Base-by-base conservation (phyloP, 2,888 invertebrate genomes). In the Amphipyra berbera region DNA sequence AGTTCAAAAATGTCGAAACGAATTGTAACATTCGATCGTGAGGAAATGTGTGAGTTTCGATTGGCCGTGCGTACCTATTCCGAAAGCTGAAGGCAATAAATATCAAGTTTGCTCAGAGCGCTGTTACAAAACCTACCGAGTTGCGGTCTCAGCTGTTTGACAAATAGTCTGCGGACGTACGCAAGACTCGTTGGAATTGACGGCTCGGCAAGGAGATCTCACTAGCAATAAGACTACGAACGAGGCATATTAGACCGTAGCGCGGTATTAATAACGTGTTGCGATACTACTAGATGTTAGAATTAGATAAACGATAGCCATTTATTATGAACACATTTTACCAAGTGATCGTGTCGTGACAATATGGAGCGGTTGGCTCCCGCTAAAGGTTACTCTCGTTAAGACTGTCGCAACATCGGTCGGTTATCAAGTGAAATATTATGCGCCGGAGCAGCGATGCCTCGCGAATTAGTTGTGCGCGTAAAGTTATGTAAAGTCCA, bases 331-430 rank as follows among this genome's bases (percentile, higher is more conserved):
- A 82, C 73, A 81, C 83, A 87, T 76, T 84, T 88, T 84, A 86
- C 83, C 74, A 85, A 82, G 82, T 86, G 91, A 91, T 93, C 87
- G 80, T 82, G 83, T 90, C 93, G 91, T 93, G 92, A 93, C 93
- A 93, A 92, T 94, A 88, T 91, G 84, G 90, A 91, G 88, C 91
- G 89, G 83, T 85, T 86, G 85, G 88, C 89, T 89, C 85, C 88
- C 83, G 84, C 79, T 89, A 94, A 95, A 95, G 94, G 94, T 94
- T 93, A 93, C 89, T 86, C 94, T 93, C 89, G 92, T 94, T 94
- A 93, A 82, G 76, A 66, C 81, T 94, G 90, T 90, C 90, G 94
- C 90, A 93, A 94, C 78, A 72, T 70, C 71, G 72, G 75, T 74
- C 79, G 80, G 82, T 83, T 86, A 87, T 86, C 84, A 83, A 83